A percentile compares a stretch with the other conserved stretches of the same genome.
Evolutionary conservation across 1,140 invertebrate species (phyloP).

Genomic region (Chymomyza costata): DNA sequence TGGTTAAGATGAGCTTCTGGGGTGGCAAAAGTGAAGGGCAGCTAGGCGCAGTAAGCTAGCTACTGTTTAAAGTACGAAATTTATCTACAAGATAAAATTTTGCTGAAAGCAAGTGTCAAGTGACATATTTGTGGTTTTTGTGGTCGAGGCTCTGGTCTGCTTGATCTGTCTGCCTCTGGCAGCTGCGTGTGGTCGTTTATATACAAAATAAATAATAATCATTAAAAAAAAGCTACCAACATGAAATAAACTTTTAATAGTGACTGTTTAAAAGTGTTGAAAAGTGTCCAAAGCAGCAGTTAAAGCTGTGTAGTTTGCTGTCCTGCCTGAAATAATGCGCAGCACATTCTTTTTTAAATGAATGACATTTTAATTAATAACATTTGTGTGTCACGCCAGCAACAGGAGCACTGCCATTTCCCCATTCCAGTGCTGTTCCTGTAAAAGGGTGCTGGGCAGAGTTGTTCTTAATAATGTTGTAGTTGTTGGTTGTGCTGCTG

Average conservation of each 20-base stretch:
- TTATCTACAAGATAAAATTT: constrained; percentile 36
- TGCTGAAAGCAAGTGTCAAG: constrained; percentile 57
- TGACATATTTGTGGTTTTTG: constrained; percentile 70
- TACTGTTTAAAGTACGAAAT: constrained; percentile 37
- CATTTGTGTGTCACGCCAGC: constrained; percentile 54
- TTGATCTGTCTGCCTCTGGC: no score
- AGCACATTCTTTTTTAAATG: constrained; percentile 26
- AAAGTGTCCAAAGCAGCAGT: background rate
- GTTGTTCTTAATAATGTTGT: constrained; percentile 3
- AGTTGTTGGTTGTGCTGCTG: constrained; percentile 29
- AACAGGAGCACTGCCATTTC: background rate
- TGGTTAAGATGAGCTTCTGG: background rate
- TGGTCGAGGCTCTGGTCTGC: constrained; percentile 24
- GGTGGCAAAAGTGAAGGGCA: constrained; percentile 55
- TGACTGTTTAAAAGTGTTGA: background rate
- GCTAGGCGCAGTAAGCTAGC: constrained; percentile 55
- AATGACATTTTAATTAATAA: constrained; percentile 75
- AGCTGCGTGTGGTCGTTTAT: constrained; percentile 57
- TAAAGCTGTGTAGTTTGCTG: no score
- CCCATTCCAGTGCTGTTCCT: constrained; percentile 17
- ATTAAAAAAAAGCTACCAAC: constrained; percentile 52
- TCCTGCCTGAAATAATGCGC: background rate
- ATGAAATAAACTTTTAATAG: constrained; percentile 2
- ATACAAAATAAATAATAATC: constrained; percentile 22
- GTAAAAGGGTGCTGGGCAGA: background rate